These are phyloP conservation scores for Ooceraea biroi DNA, from an alignment of 1,140 invertebrate species.

Conservation along the genomic window DNA sequence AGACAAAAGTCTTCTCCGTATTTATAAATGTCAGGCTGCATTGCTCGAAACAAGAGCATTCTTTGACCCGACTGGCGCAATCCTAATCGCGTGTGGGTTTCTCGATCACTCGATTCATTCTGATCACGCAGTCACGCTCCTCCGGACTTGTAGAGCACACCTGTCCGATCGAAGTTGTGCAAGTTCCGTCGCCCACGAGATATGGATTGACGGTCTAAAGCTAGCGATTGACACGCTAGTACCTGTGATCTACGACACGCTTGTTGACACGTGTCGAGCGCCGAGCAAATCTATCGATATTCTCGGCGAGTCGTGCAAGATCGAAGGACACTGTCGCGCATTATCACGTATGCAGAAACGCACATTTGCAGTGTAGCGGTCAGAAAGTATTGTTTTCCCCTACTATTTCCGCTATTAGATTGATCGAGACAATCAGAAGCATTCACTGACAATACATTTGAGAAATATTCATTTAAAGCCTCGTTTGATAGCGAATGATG, in stretches of 20 bases:
- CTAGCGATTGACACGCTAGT: slow-evolving; percentile 50
- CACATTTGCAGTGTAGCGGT: not conserved
- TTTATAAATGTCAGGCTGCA: too few species aligned
- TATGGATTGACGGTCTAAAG: slow-evolving; percentile 21
- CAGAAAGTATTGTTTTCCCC: not conserved
- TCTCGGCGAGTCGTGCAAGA: slow-evolving; percentile 26
- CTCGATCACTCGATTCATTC: slow-evolving; percentile 62
- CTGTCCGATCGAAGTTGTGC: slow-evolving; percentile 66
- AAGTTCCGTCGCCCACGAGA: slow-evolving; percentile 66
- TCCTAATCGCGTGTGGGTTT: slow-evolving; percentile 70
- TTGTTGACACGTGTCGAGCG: slow-evolving; percentile 28
- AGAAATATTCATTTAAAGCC: too few species aligned
- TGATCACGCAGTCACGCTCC: slow-evolving; percentile 57
- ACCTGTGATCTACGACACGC: slow-evolving; percentile 49
- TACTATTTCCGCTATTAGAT: not conserved
- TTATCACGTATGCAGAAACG: slow-evolving; percentile 31
- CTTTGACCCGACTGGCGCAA: too few species aligned
- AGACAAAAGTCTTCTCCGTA: too few species aligned
- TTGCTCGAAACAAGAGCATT: too few species aligned
- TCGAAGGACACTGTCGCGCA: slow-evolving; percentile 7
- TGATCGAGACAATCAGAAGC: not conserved
- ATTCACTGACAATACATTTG: too few species aligned
- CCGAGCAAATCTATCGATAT: slow-evolving; percentile 28
- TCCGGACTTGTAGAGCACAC: slow-evolving; percentile 66
- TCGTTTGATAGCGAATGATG: too few species aligned